A percentile compares a stretch with the other conserved stretches of the same genome.
phyloP scores from a whole-genome alignment of 2,888 invertebrate genomes.

The Tipula unca region DNA sequence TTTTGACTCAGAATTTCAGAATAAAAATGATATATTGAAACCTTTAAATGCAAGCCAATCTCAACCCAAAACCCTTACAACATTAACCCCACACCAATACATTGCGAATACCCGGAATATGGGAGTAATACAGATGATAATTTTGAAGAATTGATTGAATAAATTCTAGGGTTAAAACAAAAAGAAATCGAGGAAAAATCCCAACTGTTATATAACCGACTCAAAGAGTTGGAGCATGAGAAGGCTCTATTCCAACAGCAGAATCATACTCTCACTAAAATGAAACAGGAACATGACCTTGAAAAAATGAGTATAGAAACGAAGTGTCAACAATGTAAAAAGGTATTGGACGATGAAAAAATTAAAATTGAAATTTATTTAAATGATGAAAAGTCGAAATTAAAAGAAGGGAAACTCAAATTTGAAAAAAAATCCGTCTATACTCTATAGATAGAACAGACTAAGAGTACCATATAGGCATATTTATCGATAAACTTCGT shows the following conservation, averaged over 20 bases:
- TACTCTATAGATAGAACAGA: no score
- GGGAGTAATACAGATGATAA: conserved; percentile 34
- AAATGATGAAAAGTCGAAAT: conserved; percentile 60
- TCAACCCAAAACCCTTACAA: no score
- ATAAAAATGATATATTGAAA: conserved; percentile 9
- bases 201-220: conserved; percentile 51
- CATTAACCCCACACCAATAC: conserved; percentile 25
- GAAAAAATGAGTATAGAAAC: conserved; percentile 49
- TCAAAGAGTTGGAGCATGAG: conserved; percentile 57
- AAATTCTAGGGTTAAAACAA: conserved; percentile 22
- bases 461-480: no score
- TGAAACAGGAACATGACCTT: conserved; percentile 52
- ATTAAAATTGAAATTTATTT: conserved; percentile 55
- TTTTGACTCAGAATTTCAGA: conserved; percentile 19
- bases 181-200: conserved; percentile 36
- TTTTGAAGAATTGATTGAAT: conserved; percentile 23
- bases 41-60: conserved; percentile 17
- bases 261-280: conserved; percentile 45
- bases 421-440: conserved; percentile 59
- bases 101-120: conserved; percentile 27
- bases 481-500: no score
- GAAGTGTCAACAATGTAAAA: not conserved
- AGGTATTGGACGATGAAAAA: conserved; percentile 51
- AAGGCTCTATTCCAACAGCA: conserved; percentile 48
- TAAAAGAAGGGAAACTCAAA: conserved; percentile 55